Evolutionary conservation across 2,113 vertebrate species (phyloP), one percentile per base, ranked within the genome.

Genomic region (Corvus hawaiiensis): DNA sequence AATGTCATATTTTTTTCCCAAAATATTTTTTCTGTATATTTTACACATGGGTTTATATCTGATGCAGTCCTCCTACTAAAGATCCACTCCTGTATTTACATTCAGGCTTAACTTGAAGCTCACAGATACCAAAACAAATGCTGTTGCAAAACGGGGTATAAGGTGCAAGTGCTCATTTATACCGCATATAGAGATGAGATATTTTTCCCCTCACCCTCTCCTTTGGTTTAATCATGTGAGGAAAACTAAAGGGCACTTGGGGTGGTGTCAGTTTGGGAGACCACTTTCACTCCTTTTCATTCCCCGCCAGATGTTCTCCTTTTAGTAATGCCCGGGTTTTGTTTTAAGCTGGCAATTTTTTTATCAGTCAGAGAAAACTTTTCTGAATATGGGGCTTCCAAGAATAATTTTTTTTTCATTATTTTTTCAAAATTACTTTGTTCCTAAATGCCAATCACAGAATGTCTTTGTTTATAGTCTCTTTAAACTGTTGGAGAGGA

Each of bases 101-200:
- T 56, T 81, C 26, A 18, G 43, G 26, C 61, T 78, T 81, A 44
- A 61, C 64, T 89, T 68, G 4, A 7, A 84, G 66, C 76, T 87
- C 51, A 9, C 21, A 46, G 66, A 39, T 52, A 84, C 0, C 41
- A 54, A 79, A 84, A 59, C 72, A 90, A 58, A 49, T 0, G 1
- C n/a, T 79, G 62, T 56, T 14, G 24, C 67, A 68, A 39, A 46
- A n/a, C 10, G 4, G 13, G 51, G 14, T 59, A 1, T 15, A 37
- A 6, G 10, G 10, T 62, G 66, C 49, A 72, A 61, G n/a, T 24
- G 43, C 69, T 78, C 46, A 20, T 81, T 71, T 81, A 30, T 78
- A 37, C 20, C 3, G 0, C 20, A 9, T 28, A 21, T 3, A 26
- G 39, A 51, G 17, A 41, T 49, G 24, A 0, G 8, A 12, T 8